Base-by-base conservation (phyloP, 1,140 invertebrate species). In the Pissodes strobi region DNA sequence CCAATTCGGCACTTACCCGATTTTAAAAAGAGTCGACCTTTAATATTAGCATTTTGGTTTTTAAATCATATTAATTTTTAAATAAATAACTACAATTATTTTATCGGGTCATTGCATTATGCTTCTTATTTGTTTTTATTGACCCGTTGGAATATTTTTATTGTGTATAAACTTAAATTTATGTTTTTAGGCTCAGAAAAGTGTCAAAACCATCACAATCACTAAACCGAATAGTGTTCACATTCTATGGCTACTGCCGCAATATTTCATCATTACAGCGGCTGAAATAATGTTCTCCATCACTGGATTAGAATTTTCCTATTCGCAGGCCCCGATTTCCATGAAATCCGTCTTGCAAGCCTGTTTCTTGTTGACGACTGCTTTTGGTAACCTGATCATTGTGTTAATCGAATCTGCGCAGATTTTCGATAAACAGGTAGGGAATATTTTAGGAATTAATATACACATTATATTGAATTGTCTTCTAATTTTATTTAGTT, bases 311-410 rank as follows among this genome's bases (percentile, higher is more conserved):
- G 90, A 95, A 70, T 97, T 97, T 79, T 91, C 93, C 0, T 98
- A 96, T 76, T 88, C 88, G 5, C 87, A 97, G 84, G 90, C 94
- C 0, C 95, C 95, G 0, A 76, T 80, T n/a, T 90, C 87, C 63
- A 96, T 98, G 94, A 97, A 95, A 74, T 92, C 94, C 0, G 85
- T 98, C 0, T 76, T 99, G 19, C 90, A 93, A 75, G 93, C 95
- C 3, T 85, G 86, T 1, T 98, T 94, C 92, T 81, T 96, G 21
- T 75, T 98, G 0, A 95, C 94, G 0, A 90, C 91, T 5, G 92
- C 95, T 0, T 84, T 95, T 72, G 96, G 96, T 17, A 97, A 98
- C 79, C 77, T 97, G 3, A 86, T 98, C 5, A 88, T 97, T 1
- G 85, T 97, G 18, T 84, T 98, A 27, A 89, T 94, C 5, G 88